Base-by-base conservation (phyloP, 2,113 vertebrate genomes). In the Chinchilla lanigera region DNA sequence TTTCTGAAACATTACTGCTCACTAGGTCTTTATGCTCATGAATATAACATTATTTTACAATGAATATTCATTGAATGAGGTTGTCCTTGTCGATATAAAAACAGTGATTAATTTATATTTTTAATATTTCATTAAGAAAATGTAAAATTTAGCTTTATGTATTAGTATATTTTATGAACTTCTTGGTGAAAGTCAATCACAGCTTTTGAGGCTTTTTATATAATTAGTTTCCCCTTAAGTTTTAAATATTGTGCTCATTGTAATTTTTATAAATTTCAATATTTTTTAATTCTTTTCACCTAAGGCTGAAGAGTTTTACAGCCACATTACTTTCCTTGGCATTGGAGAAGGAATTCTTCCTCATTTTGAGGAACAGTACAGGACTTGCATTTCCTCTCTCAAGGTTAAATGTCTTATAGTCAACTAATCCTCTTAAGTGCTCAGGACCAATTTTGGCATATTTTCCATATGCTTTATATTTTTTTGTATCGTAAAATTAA, bases 31-130 rank as follows among this genome's bases (percentile, higher is more conserved):
- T 52, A 35, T 93, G 73, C 11, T 47, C 90, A 17, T 73, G 2
- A 56, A 84, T 38, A 41, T 54, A 65, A 84, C 94, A 85, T 88
- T 92, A 50, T n/a, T 84, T 96, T n/a, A 78, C 28, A 86, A 5
- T 47, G 78, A 82, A 67, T 69, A 41, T 9, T 93, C 54, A 63
- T 0, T 78, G 13, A 71, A 3, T 60, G 1, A 83, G 3, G 10
- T 26, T 60, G 16, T 41, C 11, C 54, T 26, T 86, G 0, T 71
- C 5, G 2, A 58, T 7, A 88, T 0, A 93, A 82, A 38, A 35
- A 50, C 0, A 83, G 16, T 26, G 8, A 58, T 71, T 93, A 1
- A 71, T 65, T 9, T 92, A 61, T 61, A 93, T n/a, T 54, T 17
- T 95, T 90, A n/a, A 30, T 13, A 71, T 77, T 71, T 88, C 9